phyloP scores from a whole-genome alignment of 2,797 vertebrate species.

The Aphelocoma californica region DNA sequence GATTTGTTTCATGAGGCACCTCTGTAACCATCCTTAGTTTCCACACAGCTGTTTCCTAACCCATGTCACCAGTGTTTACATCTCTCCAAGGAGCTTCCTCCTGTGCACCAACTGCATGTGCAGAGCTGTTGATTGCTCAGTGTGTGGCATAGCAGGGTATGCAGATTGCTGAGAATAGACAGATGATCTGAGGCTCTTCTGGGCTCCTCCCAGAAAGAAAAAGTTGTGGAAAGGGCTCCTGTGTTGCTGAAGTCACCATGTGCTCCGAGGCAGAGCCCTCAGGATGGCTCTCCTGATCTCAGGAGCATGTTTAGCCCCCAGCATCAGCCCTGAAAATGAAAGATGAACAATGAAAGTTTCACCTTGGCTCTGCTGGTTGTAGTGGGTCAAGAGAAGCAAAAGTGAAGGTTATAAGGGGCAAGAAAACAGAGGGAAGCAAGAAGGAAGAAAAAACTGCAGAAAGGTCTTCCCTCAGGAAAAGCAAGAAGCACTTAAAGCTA shows the following conservation, averaged over 20 bases:
- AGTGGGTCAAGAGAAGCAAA: neutral
- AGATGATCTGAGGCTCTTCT: neutral
- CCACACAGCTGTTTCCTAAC: neutral
- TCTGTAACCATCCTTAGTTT: neutral
- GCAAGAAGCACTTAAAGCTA: neutral
- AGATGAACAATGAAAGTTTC: neutral
- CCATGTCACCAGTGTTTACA: neutral
- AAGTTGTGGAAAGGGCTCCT: neutral
- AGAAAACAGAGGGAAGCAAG: neutral
- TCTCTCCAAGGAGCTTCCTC: neutral
- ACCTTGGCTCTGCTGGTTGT: neutral
- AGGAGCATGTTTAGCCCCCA: neutral
- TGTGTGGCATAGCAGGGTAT: neutral
- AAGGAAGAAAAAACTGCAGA: neutral
- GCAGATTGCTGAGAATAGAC: neutral
- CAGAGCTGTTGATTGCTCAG: neutral
- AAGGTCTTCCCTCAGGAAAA: neutral
- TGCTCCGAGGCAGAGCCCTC: neutral
- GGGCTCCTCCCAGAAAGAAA: neutral
- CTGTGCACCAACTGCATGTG: rapidly evolving
- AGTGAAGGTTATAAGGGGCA: neutral
- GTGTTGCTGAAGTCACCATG: neutral
- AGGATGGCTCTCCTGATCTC: neutral
- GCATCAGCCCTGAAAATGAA: neutral
- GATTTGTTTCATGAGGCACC: neutral